These are phyloP conservation scores for Fragum sueziense DNA, from an alignment of 2,888 invertebrate species.

Conservation along the genomic window DNA sequence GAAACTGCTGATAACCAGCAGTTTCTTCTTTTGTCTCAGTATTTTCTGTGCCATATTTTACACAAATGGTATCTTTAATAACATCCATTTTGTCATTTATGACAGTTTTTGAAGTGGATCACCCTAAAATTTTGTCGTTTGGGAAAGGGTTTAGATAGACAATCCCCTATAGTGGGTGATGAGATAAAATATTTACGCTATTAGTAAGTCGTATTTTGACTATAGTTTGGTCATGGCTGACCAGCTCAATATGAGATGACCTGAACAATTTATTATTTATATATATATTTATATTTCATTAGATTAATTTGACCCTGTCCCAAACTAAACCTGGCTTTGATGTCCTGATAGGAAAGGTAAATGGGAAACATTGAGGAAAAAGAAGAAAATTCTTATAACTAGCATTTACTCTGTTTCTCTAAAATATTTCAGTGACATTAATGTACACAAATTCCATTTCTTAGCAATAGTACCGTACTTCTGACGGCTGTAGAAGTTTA, in stretches of 20 bases:
- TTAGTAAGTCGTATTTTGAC: constrained; percentile 7
- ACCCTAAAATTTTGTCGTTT: too few relatives aligned
- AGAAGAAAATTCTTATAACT: not conserved
- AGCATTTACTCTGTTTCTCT: not conserved
- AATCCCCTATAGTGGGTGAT: not conserved
- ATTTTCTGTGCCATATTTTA: too few relatives aligned
- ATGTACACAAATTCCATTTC: too few relatives aligned
- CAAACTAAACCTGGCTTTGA: not conserved
- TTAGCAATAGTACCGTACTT: too few relatives aligned
- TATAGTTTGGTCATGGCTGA: not conserved
- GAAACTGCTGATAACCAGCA: too few relatives aligned
- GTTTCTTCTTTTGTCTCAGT: too few relatives aligned
- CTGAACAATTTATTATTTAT: not conserved
- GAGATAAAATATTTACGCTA: constrained; percentile 4
- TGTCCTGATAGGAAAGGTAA: not conserved
- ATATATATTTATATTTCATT: constrained; percentile 16
- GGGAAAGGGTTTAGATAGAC: not conserved
- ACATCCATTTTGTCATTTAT: too few relatives aligned
- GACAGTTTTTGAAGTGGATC: too few relatives aligned
- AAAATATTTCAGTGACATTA: too few relatives aligned
- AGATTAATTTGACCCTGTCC: not conserved
- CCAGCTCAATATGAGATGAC: constrained; percentile 4
- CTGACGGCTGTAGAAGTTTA: too few relatives aligned
- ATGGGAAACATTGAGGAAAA: not conserved
- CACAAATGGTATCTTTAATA: too few relatives aligned